A percentile compares a stretch with the other conserved stretches of the same genome.
Conservation (phyloP, 2,797 vertebrate genomes). For the Fringilla coelebs region DNA sequence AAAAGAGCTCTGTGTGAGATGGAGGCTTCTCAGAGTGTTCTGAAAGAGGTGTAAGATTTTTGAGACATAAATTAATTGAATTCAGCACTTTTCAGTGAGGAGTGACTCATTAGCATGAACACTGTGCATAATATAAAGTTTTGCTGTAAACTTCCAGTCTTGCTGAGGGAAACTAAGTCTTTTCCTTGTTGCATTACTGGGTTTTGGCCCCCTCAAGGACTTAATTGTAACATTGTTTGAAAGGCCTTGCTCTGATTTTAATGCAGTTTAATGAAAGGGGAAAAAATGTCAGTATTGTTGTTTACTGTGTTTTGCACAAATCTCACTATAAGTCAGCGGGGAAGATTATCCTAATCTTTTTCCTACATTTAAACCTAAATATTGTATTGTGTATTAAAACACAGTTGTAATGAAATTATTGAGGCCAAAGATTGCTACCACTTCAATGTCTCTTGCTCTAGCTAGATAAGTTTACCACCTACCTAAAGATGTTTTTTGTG, state of each 20-base stretch:
- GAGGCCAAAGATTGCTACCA: neutral
- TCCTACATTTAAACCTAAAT: neutral
- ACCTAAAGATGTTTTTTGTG: neutral
- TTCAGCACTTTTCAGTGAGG: neutral
- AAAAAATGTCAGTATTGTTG: neutral
- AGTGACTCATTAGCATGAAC: neutral
- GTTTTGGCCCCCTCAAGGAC: neutral
- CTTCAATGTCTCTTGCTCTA: neutral
- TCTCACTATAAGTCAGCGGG: neutral
- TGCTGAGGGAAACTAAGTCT: neutral
- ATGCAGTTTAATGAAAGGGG: neutral
- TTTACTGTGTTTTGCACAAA: neutral
- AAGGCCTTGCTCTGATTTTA: neutral
- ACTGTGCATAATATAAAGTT: rapidly evolving
- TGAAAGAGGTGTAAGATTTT: neutral
- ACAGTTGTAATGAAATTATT: neutral
- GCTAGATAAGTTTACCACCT: neutral
- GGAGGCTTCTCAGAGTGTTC: neutral
- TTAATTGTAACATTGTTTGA: neutral
- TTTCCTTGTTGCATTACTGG: neutral
- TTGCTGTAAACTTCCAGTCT: neutral
- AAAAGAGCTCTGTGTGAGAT: neutral
- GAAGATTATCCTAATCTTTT: slow-evolving; percentile 17
- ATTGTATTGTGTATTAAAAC: neutral
- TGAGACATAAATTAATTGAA: neutral